These are phyloP conservation scores for Megamerina dolium DNA, from an alignment of 2,888 invertebrate genomes.

Conservation along the genomic window DNA sequence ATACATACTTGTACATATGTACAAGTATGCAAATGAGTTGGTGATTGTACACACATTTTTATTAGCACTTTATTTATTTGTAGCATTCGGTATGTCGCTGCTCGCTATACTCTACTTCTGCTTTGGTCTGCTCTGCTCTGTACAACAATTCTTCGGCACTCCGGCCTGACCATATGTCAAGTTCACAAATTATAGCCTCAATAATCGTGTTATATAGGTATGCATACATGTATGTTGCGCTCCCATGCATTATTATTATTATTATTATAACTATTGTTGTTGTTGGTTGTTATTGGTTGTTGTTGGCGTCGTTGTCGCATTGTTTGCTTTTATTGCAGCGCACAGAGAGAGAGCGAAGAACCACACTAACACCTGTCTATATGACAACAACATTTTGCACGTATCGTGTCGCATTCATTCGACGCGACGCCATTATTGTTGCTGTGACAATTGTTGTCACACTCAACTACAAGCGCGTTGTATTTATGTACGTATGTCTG, in stretches of 20 bases:
- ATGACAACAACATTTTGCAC: constrained; percentile 1
- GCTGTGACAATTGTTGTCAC: constrained; percentile 5
- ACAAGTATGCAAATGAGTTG: too few species aligned
- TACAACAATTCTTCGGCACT: too few species aligned
- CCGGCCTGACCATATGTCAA: constrained; percentile 18
- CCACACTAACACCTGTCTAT: constrained; percentile 4
- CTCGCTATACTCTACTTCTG: too few species aligned
- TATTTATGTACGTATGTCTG: background rate
- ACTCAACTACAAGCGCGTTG: background rate
- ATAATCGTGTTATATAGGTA: constrained; percentile 25
- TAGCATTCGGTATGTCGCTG: too few species aligned
- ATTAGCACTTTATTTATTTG: too few species aligned
- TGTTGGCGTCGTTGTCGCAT: too few species aligned
- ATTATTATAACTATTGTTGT: background rate
- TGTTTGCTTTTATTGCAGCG: background rate
- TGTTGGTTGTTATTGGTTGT: too few species aligned
- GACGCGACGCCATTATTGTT: too few species aligned
- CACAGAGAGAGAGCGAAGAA: too few species aligned
- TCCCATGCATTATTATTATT: background rate
- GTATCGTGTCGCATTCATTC: background rate
- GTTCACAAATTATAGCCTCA: constrained; percentile 27
- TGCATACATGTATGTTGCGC: constrained; percentile 13
- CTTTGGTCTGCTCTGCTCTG: too few species aligned
- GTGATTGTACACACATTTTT: too few species aligned
- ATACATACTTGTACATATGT: too few species aligned